A percentile compares a stretch with the other conserved stretches of the same genome.
Evolutionary conservation across 2,888 invertebrate species (phyloP).

Genomic region (Morpho helenor): DNA sequence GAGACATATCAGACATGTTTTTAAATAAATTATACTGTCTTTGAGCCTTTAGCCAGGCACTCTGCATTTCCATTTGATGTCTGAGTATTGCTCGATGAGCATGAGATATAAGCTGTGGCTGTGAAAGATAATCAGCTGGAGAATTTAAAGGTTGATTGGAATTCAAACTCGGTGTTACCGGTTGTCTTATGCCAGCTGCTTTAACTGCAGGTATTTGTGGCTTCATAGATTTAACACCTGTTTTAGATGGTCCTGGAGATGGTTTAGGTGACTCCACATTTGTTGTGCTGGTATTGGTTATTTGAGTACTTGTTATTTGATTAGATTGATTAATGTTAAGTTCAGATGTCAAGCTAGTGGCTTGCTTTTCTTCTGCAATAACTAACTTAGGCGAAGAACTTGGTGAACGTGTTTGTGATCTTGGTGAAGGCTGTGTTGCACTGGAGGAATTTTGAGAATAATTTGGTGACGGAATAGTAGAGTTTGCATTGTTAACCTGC

Average conservation of each 20-base stretch:
- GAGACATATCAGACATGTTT: conserved; percentile 61
- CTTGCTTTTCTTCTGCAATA: conserved; percentile 73
- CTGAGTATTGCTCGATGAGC: conserved; percentile 50
- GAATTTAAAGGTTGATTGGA: conserved; percentile 45
- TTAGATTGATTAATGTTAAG: conserved; percentile 59
- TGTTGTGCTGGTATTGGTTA: conserved; percentile 46
- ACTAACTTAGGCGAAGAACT: conserved; percentile 74
- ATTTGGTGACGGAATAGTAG: conserved; percentile 44
- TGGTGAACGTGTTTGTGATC: conserved; percentile 70
- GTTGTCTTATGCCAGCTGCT: conserved; percentile 52
- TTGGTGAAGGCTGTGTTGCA: conserved; percentile 58
- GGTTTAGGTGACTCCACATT: conserved; percentile 54
- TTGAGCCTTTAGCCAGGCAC: conserved; percentile 64
- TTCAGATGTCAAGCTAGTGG: conserved; percentile 43
- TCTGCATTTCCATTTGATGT: conserved; percentile 64
- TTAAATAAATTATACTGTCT: conserved; percentile 63
- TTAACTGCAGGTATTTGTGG: conserved; percentile 48
- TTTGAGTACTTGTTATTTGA: conserved; percentile 64
- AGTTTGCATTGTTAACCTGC: conserved; percentile 38
- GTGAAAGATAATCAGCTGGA: conserved; percentile 49
- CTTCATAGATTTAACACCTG: conserved; percentile 51
- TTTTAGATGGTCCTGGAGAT: conserved; percentile 57
- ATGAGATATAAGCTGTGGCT: conserved; percentile 46
- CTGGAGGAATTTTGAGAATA: conserved; percentile 50
- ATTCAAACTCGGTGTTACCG: conserved; percentile 49